These are phyloP conservation scores for Rissa tridactyla DNA, from an alignment of 2,113 vertebrate species.

Conservation along the genomic window DNA sequence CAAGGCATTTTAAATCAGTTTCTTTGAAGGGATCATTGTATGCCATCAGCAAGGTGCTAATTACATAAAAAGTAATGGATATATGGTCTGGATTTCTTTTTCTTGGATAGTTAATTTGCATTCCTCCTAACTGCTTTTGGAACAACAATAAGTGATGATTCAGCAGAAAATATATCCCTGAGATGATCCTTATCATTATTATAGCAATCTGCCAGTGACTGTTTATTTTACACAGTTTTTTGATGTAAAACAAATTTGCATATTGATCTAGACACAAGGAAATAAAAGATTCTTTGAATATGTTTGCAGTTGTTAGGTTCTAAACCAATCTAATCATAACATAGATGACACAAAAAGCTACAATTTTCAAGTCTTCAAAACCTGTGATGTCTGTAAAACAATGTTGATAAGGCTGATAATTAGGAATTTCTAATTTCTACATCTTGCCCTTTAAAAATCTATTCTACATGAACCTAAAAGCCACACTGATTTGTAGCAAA, in stretches of 20 bases:
- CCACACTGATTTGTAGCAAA: background rate
- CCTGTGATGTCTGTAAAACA: background rate
- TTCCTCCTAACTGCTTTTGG: background rate
- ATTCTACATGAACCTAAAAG: background rate
- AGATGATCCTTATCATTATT: background rate
- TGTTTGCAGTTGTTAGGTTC: background rate
- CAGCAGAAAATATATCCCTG: background rate
- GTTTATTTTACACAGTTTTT: background rate
- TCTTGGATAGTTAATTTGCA: background rate
- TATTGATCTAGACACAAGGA: background rate
- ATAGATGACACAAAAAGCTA: slow-evolving; percentile 2
- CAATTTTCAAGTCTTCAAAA: background rate
- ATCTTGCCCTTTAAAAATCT: background rate
- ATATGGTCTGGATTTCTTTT: background rate
- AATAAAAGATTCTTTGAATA: background rate
- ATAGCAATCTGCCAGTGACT: background rate
- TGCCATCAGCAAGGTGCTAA: background rate
- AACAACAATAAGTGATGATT: background rate
- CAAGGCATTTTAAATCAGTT: background rate
- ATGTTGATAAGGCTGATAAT: background rate
- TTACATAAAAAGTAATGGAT: background rate
- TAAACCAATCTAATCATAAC: slow-evolving; percentile 1
- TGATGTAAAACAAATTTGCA: background rate
- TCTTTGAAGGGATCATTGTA: background rate
- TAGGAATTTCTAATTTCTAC: background rate